Evolutionary conservation across 1,140 invertebrate species (phyloP).

Genomic region (Orchestia grillus): DNA sequence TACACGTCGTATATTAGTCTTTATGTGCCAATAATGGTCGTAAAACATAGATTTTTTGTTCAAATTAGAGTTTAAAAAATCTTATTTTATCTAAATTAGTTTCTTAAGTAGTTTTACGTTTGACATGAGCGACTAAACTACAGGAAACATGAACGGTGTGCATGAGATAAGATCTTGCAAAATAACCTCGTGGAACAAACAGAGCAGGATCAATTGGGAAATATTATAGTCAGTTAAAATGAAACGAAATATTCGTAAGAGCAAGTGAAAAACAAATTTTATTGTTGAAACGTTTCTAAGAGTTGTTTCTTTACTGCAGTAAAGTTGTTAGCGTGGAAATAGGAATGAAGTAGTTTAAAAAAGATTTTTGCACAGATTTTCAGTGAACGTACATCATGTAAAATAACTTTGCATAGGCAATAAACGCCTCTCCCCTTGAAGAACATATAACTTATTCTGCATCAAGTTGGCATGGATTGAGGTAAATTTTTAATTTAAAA

Average conservation of each 20-base stretch:
- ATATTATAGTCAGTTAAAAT: background rate
- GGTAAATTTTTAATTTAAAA: background rate
- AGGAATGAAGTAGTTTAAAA: background rate
- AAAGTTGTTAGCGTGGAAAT: background rate
- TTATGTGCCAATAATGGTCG: background rate
- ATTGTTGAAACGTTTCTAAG: too few species aligned
- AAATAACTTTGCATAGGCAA: background rate
- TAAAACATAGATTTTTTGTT: background rate
- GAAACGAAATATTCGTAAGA: background rate
- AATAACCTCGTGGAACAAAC: background rate
- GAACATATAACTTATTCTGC: background rate
- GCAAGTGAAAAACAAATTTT: too few species aligned
- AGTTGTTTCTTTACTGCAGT: too few species aligned
- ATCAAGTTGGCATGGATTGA: background rate
- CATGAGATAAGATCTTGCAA: background rate
- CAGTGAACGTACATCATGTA: background rate
- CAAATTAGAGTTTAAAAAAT: background rate
- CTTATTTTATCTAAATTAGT: background rate
- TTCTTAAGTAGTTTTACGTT: background rate
- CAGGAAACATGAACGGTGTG: background rate
- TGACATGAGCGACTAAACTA: background rate
- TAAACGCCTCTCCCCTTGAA: too few species aligned
- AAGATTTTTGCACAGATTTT: background rate
- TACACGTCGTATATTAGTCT: background rate
- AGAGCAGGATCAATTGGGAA: background rate